Percentiles rank a stretch among this genome's conserved stretches.
These are phyloP conservation scores for Aphelinus certus DNA, from an alignment of 1,140 invertebrate genomes.

Conservation along the genomic window DNA sequence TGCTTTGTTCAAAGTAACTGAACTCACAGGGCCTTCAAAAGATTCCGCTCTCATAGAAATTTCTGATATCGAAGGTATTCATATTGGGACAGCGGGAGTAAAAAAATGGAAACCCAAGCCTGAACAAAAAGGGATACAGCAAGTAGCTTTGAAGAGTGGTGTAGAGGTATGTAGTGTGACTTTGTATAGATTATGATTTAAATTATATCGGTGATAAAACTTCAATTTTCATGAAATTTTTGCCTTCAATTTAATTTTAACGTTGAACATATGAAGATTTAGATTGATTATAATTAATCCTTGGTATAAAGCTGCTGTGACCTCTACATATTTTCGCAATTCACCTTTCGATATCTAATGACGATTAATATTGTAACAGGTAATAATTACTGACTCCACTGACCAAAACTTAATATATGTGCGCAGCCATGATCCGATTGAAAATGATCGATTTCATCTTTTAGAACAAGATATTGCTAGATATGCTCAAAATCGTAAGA, in stretches of 20 bases:
- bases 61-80: background rate
- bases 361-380: slow-evolving; percentile 19
- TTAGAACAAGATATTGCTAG: slow-evolving; percentile 53
- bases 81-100: slow-evolving; percentile 32
- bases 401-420: slow-evolving; percentile 47
- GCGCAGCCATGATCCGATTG: slow-evolving; percentile 43
- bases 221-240: too few species aligned
- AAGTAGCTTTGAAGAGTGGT: slow-evolving; percentile 45
- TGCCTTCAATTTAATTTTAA: too few species aligned
- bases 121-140: slow-evolving; percentile 47
- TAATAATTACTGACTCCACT: slow-evolving; percentile 4
- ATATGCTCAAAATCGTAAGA: slow-evolving; percentile 46
- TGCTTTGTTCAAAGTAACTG: background rate
- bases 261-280: too few species aligned
- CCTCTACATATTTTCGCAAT: background rate
- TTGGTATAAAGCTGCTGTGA: too few species aligned
- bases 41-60: background rate
- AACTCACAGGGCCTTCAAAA: slow-evolving; percentile 10
- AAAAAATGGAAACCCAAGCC: slow-evolving; percentile 46
- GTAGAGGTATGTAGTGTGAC: slow-evolving; percentile 40
- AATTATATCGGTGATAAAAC: too few species aligned
- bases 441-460: slow-evolving; percentile 45
- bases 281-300: too few species aligned
- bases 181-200: too few species aligned
- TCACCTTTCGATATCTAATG: slow-evolving; percentile 17